Evolutionary conservation across 2,888 invertebrate species (phyloP).

Genomic region (Parascotia fuliginaria): DNA sequence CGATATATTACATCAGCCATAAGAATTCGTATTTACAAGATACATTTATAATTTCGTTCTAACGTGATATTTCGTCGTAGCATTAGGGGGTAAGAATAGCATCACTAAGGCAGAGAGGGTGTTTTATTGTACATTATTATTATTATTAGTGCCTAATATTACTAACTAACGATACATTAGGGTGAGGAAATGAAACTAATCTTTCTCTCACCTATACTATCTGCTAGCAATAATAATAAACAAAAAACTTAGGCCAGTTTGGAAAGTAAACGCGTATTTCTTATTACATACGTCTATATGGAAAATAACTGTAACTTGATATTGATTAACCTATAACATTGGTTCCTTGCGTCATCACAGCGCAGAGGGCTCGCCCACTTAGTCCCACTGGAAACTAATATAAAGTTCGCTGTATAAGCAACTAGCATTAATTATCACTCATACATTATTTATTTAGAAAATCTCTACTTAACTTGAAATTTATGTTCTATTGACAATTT

Average conservation of each 20-base stretch:
- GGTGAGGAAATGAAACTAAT: slow-evolving; percentile 52
- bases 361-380: slow-evolving; percentile 44
- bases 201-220: slow-evolving; percentile 51
- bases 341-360: slow-evolving; percentile 70
- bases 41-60: slow-evolving; percentile 69
- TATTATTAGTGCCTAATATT: slow-evolving; percentile 71
- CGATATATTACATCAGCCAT: slow-evolving; percentile 75
- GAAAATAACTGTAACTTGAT: slow-evolving; percentile 58
- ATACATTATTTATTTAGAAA: too few species aligned
- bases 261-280: slow-evolving; percentile 60
- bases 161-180: slow-evolving; percentile 61
- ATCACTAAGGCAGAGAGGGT: slow-evolving; percentile 84
- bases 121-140: slow-evolving; percentile 80
- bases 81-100: slow-evolving; percentile 80
- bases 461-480: too few species aligned
- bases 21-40: slow-evolving; percentile 80
- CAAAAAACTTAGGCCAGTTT: slow-evolving; percentile 63
- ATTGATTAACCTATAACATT: slow-evolving; percentile 74
- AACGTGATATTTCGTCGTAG: slow-evolving; percentile 72
- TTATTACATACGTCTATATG: slow-evolving; percentile 55
- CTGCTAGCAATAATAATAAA: slow-evolving; percentile 57
- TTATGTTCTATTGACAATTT: too few species aligned
- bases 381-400: too few species aligned
- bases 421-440: too few species aligned
- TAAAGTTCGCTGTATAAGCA: too few species aligned